Evolutionary conservation across 2,113 vertebrate species (phyloP), one percentile per base, ranked within the genome.

Genomic region (Hemicordylus capensis): DNA sequence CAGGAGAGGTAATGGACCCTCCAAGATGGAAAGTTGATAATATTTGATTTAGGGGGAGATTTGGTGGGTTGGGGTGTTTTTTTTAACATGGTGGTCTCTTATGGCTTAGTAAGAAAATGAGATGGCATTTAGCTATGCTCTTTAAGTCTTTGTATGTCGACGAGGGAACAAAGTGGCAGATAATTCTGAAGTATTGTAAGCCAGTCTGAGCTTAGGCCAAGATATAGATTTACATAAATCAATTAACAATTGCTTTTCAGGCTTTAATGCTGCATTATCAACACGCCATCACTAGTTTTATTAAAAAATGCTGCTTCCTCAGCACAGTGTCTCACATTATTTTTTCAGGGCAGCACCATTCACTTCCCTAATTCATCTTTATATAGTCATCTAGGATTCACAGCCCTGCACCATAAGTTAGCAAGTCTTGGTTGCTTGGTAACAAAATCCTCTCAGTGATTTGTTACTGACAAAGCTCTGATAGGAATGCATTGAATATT

Each of bases 371-470:
- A 39, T n/a, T 89, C 51, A 42, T 76, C 58, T 72, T 85, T 81
- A 83, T 76, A 28, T 56, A 91, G 70, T 88, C 93, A 87, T 80
- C 72, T 91, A 85, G 64, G 91, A 94, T 85, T 91, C 73, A 81
- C 81, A 76, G 66, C 76, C 42, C 82, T 89, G 78, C 78, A 83
- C 81, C 75, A 48, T 66, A 88, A 91, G 89, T 86, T 92, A 83
- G 7, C 56, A 91, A 75, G 74, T 89, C 90, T 87, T 84, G 46
- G 93, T 95, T 95, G 90, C 94, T 87, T 95, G 75, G 92, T 89
- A 95, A 96, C 94, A 81, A 89, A 87, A 91, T 90, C 80, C 73
- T 91, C 85, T 89, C 80, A 56, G 75, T 88, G 86, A 90, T 87
- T 91, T 94, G 88, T 93, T 90, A 93, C 56, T 79, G 88, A 66